These are phyloP conservation scores for Thaumatotibia leucotreta DNA, from an alignment of 1,140 invertebrate species.

Conservation along the genomic window DNA sequence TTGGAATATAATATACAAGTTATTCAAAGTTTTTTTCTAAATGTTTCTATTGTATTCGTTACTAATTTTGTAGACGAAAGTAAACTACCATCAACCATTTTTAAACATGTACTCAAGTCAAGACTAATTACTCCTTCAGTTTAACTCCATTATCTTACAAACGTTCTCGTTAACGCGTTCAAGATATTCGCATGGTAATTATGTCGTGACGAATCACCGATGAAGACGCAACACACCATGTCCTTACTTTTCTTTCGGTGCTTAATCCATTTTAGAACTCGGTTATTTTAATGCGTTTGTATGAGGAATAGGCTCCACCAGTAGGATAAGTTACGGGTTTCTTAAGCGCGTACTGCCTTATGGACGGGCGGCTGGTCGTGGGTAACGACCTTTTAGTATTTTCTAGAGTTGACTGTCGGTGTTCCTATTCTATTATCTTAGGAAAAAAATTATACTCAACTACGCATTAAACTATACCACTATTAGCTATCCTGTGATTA, in stretches of 20 bases:
- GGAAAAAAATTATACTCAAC: too few species aligned
- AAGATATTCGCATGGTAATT: conserved; percentile 40
- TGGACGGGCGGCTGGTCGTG: neutral
- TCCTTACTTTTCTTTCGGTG: neutral
- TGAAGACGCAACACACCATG: neutral
- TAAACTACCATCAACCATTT: neutral
- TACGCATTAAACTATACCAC: too few species aligned
- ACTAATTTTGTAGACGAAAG: neutral
- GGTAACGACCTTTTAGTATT: neutral
- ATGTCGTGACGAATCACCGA: neutral
- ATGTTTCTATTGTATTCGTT: neutral
- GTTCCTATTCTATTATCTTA: too few species aligned
- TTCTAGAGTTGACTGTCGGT: too few species aligned
- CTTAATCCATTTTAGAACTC: neutral
- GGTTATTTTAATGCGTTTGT: neutral
- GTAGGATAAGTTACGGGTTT: neutral
- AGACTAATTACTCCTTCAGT: conserved; percentile 30
- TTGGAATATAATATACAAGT: too few species aligned
- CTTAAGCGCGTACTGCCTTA: neutral
- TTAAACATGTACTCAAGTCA: neutral
- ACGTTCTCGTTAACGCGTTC: conserved; percentile 23
- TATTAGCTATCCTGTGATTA: too few species aligned
- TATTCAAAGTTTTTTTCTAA: neutral
- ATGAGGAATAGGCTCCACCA: neutral
- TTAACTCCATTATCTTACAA: conserved; percentile 25